Evolutionary conservation across 2,113 vertebrate genomes (phyloP), one percentile per base, ranked within the genome.

Genomic region (Archilochus colubris): DNA sequence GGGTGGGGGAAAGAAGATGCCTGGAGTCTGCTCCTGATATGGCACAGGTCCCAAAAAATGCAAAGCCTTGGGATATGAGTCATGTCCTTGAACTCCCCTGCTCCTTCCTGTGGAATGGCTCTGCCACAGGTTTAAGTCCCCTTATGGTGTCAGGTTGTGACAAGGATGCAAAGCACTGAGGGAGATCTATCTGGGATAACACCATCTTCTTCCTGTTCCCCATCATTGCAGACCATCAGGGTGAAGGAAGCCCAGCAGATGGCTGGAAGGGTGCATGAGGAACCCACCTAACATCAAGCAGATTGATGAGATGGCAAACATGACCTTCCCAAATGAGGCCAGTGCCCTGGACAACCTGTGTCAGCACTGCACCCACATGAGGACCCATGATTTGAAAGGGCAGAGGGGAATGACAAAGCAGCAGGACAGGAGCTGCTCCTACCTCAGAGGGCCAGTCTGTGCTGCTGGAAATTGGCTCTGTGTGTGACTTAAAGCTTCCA

Each of bases 261-360:
- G 30, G 74, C 50, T 12, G 15, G 38, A 38, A 38, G 36, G 36
- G 8, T 38, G 36, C 36, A 38, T 38, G 10, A 38, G 36, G 36
- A 97, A 96, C 36, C 67, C 22, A 1, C 66, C 91, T 6, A 89
- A 94, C 68, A 94, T 97, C 86, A 91, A 76, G 59, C 94, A 96
- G 70, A 70, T 21, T 6, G 70, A 4, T 0, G 76, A 94, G 76
- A 92, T n/a, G 93, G 95, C 92, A 11, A 86, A 95, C 69, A 81
- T 36, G 94, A 97, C 96, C 31, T 93, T 97, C 67, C 48, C 95
- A 75, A 95, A 97, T 1, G 72, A 95, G 86, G 86, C 94, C 84
- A 92, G 86, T 0, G 12, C 93, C 88, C 82, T 93, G 27, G 53
- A 94, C 88, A 96, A 84, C 31, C 86, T 92, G 1, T 28, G 40